Evolutionary conservation across 2,113 vertebrate genomes (phyloP).

Genomic region (Epinephelus cyanopodus): DNA sequence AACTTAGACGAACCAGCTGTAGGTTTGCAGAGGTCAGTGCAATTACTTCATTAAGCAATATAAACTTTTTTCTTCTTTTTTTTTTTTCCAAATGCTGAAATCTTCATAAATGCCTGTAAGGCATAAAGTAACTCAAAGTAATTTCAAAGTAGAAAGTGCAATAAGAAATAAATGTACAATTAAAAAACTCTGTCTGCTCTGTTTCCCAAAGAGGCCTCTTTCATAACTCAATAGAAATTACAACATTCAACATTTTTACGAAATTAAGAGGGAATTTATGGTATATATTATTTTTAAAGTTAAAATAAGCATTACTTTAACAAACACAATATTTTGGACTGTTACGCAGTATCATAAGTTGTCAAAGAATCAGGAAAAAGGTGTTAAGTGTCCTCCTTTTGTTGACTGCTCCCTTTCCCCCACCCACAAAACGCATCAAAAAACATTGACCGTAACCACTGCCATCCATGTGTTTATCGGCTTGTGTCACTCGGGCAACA

Average conservation of each 20-base stretch:
- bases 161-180: not conserved
- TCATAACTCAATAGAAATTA: not conserved
- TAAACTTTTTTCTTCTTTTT: no score
- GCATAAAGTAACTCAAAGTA: not conserved
- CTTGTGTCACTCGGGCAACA: not conserved
- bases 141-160: not conserved
- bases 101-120: not conserved
- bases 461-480: not conserved
- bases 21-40: not conserved
- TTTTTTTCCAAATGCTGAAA: not conserved
- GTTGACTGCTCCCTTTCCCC: not conserved
- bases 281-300: not conserved
- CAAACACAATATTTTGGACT: not conserved
- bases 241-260: not conserved
- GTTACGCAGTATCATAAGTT: not conserved
- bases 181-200: not conserved
- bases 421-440: not conserved
- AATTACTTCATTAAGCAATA: slow-evolving; percentile 14
- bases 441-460: not conserved
- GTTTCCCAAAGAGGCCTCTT: not conserved
- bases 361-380: not conserved
- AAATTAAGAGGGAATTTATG: not conserved
- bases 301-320: not conserved
- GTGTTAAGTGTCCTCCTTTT: not conserved
- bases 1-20: not conserved